Evolutionary conservation across 2,888 invertebrate genomes (phyloP), one percentile per base, ranked within the genome.

Genomic region (Pheosia tremula): DNA sequence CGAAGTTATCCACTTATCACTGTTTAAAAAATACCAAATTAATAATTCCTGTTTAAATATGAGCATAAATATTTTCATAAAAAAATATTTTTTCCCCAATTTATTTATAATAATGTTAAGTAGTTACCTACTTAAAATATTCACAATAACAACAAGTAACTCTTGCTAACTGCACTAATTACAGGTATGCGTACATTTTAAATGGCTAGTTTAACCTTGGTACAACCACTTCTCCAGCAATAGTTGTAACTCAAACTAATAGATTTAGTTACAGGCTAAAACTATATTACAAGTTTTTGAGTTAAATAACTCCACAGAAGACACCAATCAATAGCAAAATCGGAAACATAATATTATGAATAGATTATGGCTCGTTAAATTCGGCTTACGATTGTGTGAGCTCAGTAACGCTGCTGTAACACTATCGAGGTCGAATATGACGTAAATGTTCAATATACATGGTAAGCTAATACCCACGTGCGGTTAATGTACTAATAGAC

Each of bases 381-480:
- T 79, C 76, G 71, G 67, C 67, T 73, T 71, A 68, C 61, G 61
- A 69, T 67, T 71, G 66, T 67, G 61, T 63, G 64, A 73, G 58
- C 63, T 55, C 39, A 10, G 63, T 65, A 62, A 52, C 63, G 66
- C 62, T 61, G 8, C 53, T 37, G 63, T 67, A 62, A 55, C 63
- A 65, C 61, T 65, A 78, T 75, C 81, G 83, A 83, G 83, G 85
- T 81, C 82, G 74, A 52, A 43, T 66, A 66, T 87, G 86, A 87
- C 86, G 86, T 80, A 82, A 81, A 75, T 66, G 47, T 67, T 69
- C 67, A 72, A 67, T 74, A 72, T 66, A 69, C 71, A 61, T 74
- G 74, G 72, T 71, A 75, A 58, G 70, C 74, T 74, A 69, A 61
- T 61, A 59, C 58, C 72, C 72, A 75, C 78, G 77, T 77, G 75